Evolutionary conservation across 2,888 invertebrate genomes (phyloP).

Genomic region (Icerya purchasi): DNA sequence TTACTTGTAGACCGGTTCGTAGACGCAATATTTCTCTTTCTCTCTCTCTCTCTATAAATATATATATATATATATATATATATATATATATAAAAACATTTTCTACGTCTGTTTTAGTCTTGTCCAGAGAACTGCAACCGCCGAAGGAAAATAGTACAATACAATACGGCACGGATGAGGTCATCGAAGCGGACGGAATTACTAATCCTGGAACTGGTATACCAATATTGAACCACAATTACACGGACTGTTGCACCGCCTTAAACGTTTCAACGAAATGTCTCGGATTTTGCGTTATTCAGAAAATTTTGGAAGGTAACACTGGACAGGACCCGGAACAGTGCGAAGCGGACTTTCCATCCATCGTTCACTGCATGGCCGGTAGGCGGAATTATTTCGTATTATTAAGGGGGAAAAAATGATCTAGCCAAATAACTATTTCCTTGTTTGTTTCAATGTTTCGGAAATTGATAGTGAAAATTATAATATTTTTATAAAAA

Average conservation of each 20-base stretch:
- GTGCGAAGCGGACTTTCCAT: conserved; percentile 58
- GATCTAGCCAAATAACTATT: too few relatives aligned
- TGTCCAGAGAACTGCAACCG: conserved; percentile 38
- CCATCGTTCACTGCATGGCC: conserved; percentile 40
- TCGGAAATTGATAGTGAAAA: too few relatives aligned
- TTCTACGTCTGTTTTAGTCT: conserved; percentile 32
- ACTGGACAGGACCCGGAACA: conserved; percentile 61
- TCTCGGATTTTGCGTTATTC: conserved; percentile 62
- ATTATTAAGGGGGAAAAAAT: too few relatives aligned
- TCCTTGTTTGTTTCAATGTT: too few relatives aligned
- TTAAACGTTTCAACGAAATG: conserved; percentile 49
- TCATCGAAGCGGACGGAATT: conserved; percentile 9
- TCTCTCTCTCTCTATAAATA: too few relatives aligned
- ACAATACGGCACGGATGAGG: conserved; percentile 9
- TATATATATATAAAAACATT: too few relatives aligned
- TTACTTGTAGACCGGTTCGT: neutral
- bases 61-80: too few relatives aligned
- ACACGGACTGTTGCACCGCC: conserved; percentile 53
- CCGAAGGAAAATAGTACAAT: conserved; percentile 21
- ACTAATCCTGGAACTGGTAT: conserved; percentile 14
- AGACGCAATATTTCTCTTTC: neutral
- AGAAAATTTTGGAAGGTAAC: conserved; percentile 47
- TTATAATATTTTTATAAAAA: neutral
- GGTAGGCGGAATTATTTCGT: too few relatives aligned
- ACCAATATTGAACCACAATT: conserved; percentile 38